Conservation (phyloP, 2,888 invertebrate genomes). For the Cylloceria caligata region DNA sequence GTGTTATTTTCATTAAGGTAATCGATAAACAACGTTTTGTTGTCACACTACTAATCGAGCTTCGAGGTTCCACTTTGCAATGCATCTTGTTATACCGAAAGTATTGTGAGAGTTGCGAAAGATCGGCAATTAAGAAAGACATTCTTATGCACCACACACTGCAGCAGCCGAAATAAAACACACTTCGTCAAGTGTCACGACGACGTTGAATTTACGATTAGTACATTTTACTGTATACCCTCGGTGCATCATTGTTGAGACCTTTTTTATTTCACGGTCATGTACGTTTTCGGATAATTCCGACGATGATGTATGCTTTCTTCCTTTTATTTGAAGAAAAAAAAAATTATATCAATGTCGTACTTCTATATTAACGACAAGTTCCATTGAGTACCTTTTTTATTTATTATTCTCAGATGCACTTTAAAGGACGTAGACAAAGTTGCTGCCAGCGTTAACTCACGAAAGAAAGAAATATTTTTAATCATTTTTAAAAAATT, state of each 20-base stretch:
- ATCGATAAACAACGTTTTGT: background rate
- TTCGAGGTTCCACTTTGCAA: conserved; percentile 6
- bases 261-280: conserved; percentile 44
- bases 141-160: background rate
- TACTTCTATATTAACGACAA: background rate
- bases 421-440: background rate
- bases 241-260: conserved; percentile 18
- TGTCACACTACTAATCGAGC: background rate
- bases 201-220: conserved; percentile 58
- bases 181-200: conserved; percentile 31
- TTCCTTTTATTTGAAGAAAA: background rate
- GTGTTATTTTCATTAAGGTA: background rate
- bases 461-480: background rate
- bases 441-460: background rate
- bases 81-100: conserved; percentile 32
- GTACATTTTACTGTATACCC: conserved; percentile 6
- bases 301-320: background rate
- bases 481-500: background rate
- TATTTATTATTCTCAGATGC: background rate
- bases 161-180: conserved; percentile 61
- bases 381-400: background rate
- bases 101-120: conserved; percentile 60
- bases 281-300: conserved; percentile 27
- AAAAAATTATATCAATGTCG: too few species aligned
- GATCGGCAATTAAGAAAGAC: conserved; percentile 45